These are phyloP conservation scores for Parthenolecanium corni DNA, from an alignment of 2,888 invertebrate species.

Conservation along the genomic window DNA sequence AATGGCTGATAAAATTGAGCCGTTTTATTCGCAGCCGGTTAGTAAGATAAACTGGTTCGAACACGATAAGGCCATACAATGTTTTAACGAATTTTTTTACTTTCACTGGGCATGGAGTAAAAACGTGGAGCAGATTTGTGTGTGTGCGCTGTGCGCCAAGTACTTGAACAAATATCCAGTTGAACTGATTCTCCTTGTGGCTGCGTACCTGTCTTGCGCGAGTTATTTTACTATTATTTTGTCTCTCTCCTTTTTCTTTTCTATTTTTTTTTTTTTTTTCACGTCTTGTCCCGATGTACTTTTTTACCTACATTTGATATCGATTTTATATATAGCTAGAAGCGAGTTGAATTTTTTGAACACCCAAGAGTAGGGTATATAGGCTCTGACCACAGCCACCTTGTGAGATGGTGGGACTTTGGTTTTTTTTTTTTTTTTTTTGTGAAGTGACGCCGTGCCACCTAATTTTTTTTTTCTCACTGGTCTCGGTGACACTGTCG, in stretches of 20 bases:
- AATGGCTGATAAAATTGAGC: too few relatives aligned
- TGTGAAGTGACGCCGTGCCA: too few relatives aligned
- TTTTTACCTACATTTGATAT: background rate
- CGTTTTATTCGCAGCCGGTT: too few relatives aligned
- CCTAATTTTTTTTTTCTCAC: background rate
- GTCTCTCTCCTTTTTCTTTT: background rate
- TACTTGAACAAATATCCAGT: slow-evolving; percentile 26
- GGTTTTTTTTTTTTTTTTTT: too few relatives aligned
- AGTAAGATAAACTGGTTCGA: slow-evolving; percentile 15
- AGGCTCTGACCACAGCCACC: too few relatives aligned
- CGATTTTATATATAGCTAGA: too few relatives aligned
- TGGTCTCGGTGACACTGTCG: background rate
- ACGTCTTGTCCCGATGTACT: background rate
- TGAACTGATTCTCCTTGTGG: slow-evolving; percentile 22
- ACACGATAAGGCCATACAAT: slow-evolving; percentile 25
- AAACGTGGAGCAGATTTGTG: slow-evolving; percentile 19
- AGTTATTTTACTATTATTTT: slow-evolving; percentile 2
- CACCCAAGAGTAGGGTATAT: too few relatives aligned
- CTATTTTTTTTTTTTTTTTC: background rate
- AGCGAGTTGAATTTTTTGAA: too few relatives aligned
- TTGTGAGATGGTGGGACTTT: too few relatives aligned
- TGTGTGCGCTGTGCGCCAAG: slow-evolving; percentile 16
- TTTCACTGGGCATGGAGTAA: slow-evolving; percentile 18
- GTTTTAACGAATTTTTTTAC: slow-evolving; percentile 22
- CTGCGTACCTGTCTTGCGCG: slow-evolving; percentile 15